These are phyloP conservation scores for Pristionchus mayeri DNA, from an alignment of 2,888 invertebrate genomes.

Conservation along the genomic window DNA sequence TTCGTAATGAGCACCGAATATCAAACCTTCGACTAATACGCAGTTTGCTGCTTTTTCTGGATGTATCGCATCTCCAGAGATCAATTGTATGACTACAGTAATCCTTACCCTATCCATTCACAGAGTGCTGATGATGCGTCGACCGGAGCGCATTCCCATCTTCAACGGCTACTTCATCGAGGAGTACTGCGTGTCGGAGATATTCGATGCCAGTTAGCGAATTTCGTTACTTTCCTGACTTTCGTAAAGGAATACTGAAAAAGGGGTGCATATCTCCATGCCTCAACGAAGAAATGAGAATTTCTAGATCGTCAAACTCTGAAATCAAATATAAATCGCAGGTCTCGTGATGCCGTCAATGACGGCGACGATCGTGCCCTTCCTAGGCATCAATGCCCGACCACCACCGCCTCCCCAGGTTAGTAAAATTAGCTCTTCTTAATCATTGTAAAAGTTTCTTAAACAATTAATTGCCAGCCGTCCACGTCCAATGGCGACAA, in stretches of 20 bases:
- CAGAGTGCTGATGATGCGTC: slow-evolving; percentile 79
- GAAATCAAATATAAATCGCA: slow-evolving; percentile 24
- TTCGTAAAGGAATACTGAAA: too few relatives aligned
- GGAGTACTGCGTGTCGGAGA: slow-evolving; percentile 73
- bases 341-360: slow-evolving; percentile 74
- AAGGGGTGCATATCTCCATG: too few relatives aligned
- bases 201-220: slow-evolving; percentile 72
- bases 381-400: slow-evolving; percentile 61
- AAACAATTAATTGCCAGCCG: not conserved
- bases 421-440: not conserved
- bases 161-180: slow-evolving; percentile 72
- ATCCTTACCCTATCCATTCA: not conserved
- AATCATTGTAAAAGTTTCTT: not conserved
- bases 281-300: too few relatives aligned
- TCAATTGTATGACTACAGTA: too few relatives aligned
- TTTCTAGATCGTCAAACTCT: too few relatives aligned
- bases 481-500: slow-evolving; percentile 35
- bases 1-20: too few relatives aligned
- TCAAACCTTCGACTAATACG: too few relatives aligned
- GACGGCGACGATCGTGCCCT: slow-evolving; percentile 74
- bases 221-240: too few relatives aligned
- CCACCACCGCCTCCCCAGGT: slow-evolving; percentile 31
- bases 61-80: too few relatives aligned
- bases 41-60: too few relatives aligned
- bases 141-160: slow-evolving; percentile 83